Evolutionary conservation across 1,140 invertebrate genomes (phyloP), one percentile per base, ranked within the genome.

Genomic region (Lepidurus apus): DNA sequence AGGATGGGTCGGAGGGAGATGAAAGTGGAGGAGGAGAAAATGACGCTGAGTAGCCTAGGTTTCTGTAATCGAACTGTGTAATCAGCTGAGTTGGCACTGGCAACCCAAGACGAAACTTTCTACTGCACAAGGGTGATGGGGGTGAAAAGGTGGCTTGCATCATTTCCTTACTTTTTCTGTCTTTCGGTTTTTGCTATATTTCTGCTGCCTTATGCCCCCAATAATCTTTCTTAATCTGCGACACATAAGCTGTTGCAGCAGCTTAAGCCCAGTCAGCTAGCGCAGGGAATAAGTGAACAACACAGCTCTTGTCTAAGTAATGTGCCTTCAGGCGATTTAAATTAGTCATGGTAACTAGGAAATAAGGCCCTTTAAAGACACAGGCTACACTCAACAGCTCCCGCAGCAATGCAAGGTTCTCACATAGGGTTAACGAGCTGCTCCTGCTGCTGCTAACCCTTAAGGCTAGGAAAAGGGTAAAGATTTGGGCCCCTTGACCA

Each of bases 11-110:
- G 53, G 17, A 65, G 9, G 34, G 34, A 34, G 34, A 34, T 34
- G 53, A 65, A 7, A 6, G 45, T 7, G 21, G 9, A 65, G 53
- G 53, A 65, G 53, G 21, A 65, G 53, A 65, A 65, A 65, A 65
- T 65, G 53, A 65, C 21, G 53, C 53, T 65, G 53, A 65, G 53
- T 65, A 65, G 53, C 53, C 53, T 65, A 65, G 53, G 53, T 65
- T 65, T 65, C 53, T 65, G 53, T 65, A 65, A 65, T 65, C 53
- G 53, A 65, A 65, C 53, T 65, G 53, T 65, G 53, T 65, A 65
- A 65, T 65, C 53, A 65, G 53, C 53, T 21, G 53, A 65, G 17
- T 65, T 65, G 53, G 53, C 53, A 65, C 53, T 65, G 53, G 53
- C 53, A 65, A 65, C 53, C 53, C 53, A 65, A 65, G 53, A n/a